Evolutionary conservation across 2,888 invertebrate genomes (phyloP), one percentile per base, ranked within the genome.

Genomic region (Plagiodera versicolora): DNA sequence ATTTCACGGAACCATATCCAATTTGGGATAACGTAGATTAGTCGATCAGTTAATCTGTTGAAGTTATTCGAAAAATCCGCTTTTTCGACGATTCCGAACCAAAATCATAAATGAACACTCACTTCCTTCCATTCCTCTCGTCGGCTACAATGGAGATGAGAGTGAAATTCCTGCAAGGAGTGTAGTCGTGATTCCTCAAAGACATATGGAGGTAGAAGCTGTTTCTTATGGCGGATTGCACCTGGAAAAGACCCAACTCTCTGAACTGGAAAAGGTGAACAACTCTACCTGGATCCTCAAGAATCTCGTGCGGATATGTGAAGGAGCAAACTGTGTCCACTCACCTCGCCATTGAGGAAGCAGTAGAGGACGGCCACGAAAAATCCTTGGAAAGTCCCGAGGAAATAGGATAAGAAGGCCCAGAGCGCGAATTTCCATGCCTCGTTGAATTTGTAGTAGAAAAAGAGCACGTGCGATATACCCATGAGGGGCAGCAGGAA

Each of bases 341-440:
- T 79, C 78, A 93, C 94, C 87, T 94, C 94, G 65, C 88, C 89
- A 72, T 94, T 94, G 53, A 89, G 79, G 76, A 94, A 92, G 75
- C 94, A 94, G 77, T 93, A 94, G 49, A 93, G 83, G 9, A 89
- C 83, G 0, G 92, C 88, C 50, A 94, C 87, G 76, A 93, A 89
- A 69, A 91, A 86, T 30, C 94, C 94, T 80, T 94, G 92, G 76
- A 92, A 93, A 0, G 93, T 91, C n/a, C 87, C 86, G 50, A 94
- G 81, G 74, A 91, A 90, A 75, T 93, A 89, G 0, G 92, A 89
- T 11, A 83, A 81, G 77, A 90, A 93, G 1, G 90, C 88, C 93
- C 94, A 94, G 0, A 89, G 67, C 0, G 87, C 90, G 67, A 94
- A 94, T 67, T 86, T 84, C 83, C 87, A 87, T 0, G 86, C 85